Evolutionary conservation across 2,888 invertebrate species (phyloP).

Genomic region (Drosophila cracens): DNA sequence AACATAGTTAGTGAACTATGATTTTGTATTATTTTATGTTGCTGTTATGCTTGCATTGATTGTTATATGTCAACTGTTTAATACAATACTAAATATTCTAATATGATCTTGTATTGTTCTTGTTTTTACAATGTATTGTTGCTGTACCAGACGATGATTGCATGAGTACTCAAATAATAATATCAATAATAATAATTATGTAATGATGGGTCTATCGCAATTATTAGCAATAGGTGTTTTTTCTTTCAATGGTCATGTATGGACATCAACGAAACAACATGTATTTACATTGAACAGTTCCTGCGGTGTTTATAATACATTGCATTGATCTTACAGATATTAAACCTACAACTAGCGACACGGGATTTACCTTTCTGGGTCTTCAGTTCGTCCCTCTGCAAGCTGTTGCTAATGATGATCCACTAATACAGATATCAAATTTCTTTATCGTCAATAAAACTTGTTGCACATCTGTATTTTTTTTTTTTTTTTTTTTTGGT

Average conservation of each 20-base stretch:
- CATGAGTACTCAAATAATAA: slow-evolving; percentile 19
- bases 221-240: slow-evolving; percentile 1
- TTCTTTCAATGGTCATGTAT: slow-evolving; percentile 28
- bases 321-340: slow-evolving; percentile 22
- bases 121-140: slow-evolving; percentile 26
- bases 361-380: slow-evolving; percentile 39
- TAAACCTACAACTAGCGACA: slow-evolving; percentile 19
- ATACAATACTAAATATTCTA: slow-evolving; percentile 20
- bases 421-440: slow-evolving; percentile 15
- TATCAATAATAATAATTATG: neutral
- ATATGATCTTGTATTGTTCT: slow-evolving; percentile 7
- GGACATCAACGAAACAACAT: slow-evolving; percentile 36
- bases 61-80: slow-evolving; percentile 18
- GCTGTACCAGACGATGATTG: slow-evolving; percentile 16
- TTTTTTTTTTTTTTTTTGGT: slow-evolving; percentile 37
- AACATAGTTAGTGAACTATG: slow-evolving; percentile 10
- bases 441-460: slow-evolving; percentile 20
- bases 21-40: slow-evolving; percentile 14
- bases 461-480: slow-evolving; percentile 16
- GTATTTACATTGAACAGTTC: slow-evolving; percentile 45
- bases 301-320: slow-evolving; percentile 45
- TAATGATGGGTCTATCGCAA: neutral
- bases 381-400: neutral
- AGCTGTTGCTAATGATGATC: neutral
- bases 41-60: slow-evolving; percentile 25